Percentiles rank a stretch among this genome's conserved stretches.
Evolutionary conservation across 2,113 vertebrate species (phyloP).

Genomic region (Lagopus leucura): DNA sequence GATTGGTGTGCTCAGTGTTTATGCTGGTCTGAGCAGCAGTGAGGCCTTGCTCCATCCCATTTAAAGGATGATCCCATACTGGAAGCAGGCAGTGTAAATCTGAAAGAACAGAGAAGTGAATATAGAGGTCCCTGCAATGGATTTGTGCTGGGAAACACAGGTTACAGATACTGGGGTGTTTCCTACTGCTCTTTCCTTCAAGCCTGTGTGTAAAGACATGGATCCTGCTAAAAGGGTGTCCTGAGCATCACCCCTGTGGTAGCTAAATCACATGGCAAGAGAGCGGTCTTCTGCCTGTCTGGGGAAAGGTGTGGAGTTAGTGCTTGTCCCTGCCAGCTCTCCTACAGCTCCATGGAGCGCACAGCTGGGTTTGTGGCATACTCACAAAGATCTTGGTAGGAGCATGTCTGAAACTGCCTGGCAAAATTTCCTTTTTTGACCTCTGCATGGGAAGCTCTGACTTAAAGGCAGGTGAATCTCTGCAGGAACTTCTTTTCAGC

Average conservation of each 20-base stretch:
- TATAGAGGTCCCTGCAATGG: neutral
- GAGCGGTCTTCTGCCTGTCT: rapidly evolving
- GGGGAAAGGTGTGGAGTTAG: neutral
- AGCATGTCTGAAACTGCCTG: neutral
- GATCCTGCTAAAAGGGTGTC: neutral
- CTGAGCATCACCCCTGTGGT: neutral
- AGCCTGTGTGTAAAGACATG: neutral
- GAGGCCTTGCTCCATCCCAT: neutral
- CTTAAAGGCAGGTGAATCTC: neutral
- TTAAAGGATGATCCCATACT: neutral
- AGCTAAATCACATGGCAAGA: neutral
- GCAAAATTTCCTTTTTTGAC: neutral
- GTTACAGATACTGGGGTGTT: neutral
- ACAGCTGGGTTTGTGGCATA: neutral
- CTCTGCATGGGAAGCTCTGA: neutral
- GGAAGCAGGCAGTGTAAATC: neutral
- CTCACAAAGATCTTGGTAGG: neutral
- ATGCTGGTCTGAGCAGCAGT: neutral
- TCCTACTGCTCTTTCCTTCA: neutral
- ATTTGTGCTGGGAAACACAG: rapidly evolving
- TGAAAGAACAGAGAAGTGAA: neutral
- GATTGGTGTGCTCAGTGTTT: neutral
- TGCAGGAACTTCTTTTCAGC: neutral
- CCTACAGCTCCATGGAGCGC: rapidly evolving
- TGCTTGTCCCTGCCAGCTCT: neutral